Percentiles rank a stretch among this genome's conserved stretches.
Conservation (phyloP, 2,113 vertebrate species). For the Elephantulus edwardii region DNA sequence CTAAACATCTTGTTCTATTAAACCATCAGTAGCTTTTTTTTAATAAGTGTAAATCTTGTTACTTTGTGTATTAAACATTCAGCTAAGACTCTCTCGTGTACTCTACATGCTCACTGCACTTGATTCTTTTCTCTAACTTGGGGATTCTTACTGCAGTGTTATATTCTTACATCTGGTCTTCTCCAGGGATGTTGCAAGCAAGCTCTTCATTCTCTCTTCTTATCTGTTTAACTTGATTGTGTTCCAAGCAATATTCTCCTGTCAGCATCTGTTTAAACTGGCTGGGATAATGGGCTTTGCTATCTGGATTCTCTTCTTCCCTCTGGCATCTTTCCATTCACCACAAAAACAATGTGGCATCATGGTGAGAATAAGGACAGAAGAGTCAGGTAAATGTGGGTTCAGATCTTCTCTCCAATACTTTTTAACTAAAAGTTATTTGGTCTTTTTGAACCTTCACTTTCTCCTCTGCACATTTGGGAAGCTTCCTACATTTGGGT, state of each 20-base stretch:
- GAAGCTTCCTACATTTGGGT: background rate
- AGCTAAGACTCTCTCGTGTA: background rate
- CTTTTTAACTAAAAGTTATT: background rate
- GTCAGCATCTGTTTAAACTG: conserved; percentile 53
- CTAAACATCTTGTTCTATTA: background rate
- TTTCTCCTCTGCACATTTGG: background rate
- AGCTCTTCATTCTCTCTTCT: background rate
- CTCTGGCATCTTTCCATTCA: conserved; percentile 12
- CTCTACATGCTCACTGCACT: background rate
- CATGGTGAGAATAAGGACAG: conserved; percentile 6
- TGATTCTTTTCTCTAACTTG: background rate
- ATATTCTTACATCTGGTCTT: conserved; percentile 1
- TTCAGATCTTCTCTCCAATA: conserved; percentile 21
- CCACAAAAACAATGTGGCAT: conserved; percentile 33
- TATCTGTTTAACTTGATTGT: conserved; percentile 66
- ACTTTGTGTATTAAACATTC: background rate
- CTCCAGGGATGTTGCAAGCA: background rate
- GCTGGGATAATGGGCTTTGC: background rate
- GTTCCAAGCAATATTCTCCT: conserved; percentile 68
- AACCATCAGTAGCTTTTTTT: background rate
- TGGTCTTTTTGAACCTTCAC: background rate
- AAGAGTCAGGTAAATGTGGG: background rate
- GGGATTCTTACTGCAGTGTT: background rate
- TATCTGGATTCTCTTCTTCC: background rate
- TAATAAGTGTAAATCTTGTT: background rate